phyloP scores from a whole-genome alignment of 2,113 vertebrate genomes.

The Carassius carassius region DNA sequence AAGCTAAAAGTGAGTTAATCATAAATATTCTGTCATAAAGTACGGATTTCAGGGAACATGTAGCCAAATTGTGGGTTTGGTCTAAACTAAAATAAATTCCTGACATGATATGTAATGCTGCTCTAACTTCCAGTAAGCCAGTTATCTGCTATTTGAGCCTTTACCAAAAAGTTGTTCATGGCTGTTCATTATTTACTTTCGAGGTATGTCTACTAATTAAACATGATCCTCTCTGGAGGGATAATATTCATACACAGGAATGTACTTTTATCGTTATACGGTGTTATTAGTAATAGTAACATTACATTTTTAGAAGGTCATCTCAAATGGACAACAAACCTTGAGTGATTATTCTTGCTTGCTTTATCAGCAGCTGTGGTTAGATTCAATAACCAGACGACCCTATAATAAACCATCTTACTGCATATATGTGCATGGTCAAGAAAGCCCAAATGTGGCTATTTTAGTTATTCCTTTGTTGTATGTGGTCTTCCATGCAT shows the following conservation, averaged over 20 bases:
- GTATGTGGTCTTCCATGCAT: constrained; percentile 5
- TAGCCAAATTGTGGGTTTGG: constrained; percentile 29
- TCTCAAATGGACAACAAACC: neutral
- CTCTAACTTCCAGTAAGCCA: constrained; percentile 6
- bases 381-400: constrained; percentile 18
- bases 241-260: constrained; percentile 15
- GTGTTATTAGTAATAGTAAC: neutral
- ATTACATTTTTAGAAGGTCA: constrained; percentile 4
- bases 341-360: constrained; percentile 1
- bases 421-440: constrained; percentile 5
- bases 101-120: constrained; percentile 47
- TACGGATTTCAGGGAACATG: constrained; percentile 50
- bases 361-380: constrained; percentile 30
- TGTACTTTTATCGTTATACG: neutral
- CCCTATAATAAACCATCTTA: constrained; percentile 30
- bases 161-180: neutral
- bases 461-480: constrained; percentile 45
- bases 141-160: constrained; percentile 19
- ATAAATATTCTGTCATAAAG: constrained; percentile 61
- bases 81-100: constrained; percentile 56
- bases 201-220: constrained; percentile 24
- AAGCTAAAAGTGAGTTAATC: constrained; percentile 60
- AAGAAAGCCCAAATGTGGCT: constrained; percentile 44
- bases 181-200: constrained; percentile 27
- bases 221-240: constrained; percentile 8